Conservation (phyloP, 2,888 invertebrate species). For the Morpho achilles region DNA sequence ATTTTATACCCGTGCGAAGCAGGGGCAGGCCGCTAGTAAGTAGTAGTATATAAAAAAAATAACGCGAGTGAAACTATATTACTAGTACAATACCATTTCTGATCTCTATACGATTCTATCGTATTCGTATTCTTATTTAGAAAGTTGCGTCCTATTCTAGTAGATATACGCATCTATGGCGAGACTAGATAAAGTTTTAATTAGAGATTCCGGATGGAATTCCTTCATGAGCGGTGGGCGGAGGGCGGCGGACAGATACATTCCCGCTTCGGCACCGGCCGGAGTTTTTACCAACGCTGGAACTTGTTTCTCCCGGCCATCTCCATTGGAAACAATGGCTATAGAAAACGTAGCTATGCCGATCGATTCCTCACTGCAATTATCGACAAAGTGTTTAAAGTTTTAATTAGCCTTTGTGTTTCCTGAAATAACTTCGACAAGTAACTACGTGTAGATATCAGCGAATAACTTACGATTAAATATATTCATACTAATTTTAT, state of each 20-base stretch:
- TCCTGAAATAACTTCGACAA: conserved; percentile 14
- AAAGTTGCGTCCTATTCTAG: too few species aligned
- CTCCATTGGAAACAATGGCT: conserved; percentile 41
- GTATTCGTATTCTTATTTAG: too few species aligned
- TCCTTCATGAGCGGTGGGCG: conserved; percentile 45
- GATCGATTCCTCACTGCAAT: conserved; percentile 47
- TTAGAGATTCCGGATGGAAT: conserved; percentile 74
- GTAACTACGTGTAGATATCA: conserved; percentile 10
- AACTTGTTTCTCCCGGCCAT: conserved; percentile 60
- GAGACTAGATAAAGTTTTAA: conserved; percentile 75
- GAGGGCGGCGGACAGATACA: conserved; percentile 48
- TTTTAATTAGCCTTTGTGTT: conserved; percentile 25
- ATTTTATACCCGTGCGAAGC: too few species aligned
- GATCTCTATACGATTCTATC: too few species aligned
- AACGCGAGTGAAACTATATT: too few species aligned
- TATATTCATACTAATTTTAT: too few species aligned
- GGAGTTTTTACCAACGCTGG: conserved; percentile 60
- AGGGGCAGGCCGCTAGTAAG: too few species aligned
- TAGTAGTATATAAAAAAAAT: too few species aligned
- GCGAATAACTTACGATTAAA: too few species aligned
- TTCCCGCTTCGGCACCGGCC: conserved; percentile 65
- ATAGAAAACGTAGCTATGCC: conserved; percentile 58
- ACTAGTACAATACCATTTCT: too few species aligned
- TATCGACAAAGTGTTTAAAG: conserved; percentile 26
- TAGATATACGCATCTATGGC: conserved; percentile 1